Conservation (phyloP, 1,140 invertebrate species). For the Ylistrum balloti region DNA sequence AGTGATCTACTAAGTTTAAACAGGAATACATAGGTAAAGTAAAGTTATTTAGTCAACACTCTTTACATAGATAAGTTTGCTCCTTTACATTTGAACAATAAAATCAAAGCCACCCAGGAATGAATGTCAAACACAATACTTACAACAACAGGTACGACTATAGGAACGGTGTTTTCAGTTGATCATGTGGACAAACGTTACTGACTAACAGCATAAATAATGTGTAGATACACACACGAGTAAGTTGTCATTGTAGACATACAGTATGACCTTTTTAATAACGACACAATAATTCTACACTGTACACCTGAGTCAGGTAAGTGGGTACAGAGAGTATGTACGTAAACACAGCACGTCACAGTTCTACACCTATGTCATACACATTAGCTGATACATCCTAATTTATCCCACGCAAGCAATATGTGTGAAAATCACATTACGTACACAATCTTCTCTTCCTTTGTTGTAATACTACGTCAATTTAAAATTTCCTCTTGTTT, state of each 20-base stretch:
- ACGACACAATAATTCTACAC: conserved; percentile 7
- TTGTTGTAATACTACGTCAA: background rate
- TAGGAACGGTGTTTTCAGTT: background rate
- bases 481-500: background rate
- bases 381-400: background rate
- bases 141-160: background rate
- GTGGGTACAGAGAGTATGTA: background rate
- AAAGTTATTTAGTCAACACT: background rate
- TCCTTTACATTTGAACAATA: conserved; percentile 2
- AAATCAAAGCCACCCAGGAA: background rate
- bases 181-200: conserved; percentile 19
- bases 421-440: background rate
- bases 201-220: background rate
- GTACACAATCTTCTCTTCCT: background rate
- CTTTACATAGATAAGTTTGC: background rate
- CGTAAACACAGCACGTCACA: background rate
- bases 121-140: background rate
- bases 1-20: too few relatives aligned
- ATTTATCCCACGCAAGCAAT: background rate
- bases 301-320: conserved; percentile 4
- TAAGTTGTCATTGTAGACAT: conserved; percentile 5
- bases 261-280: conserved; percentile 16
- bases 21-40: too few relatives aligned
- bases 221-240: conserved; percentile 18
- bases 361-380: background rate